Evolutionary conservation across 2,797 vertebrate genomes (phyloP).

Genomic region (Okamejei kenojei): DNA sequence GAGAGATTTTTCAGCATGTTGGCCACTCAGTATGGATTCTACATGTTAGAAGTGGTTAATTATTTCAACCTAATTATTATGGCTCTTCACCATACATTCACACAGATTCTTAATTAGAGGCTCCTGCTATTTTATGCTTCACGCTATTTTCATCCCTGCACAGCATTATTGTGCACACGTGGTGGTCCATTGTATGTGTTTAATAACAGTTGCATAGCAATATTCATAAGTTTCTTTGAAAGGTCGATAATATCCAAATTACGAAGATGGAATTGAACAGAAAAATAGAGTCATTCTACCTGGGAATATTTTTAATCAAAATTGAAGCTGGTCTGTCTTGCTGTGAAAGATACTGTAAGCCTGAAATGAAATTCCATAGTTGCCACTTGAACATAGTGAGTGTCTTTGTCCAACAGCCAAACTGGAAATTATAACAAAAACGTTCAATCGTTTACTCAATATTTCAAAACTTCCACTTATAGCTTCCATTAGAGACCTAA

Average conservation of each 20-base stretch:
- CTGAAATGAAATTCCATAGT: neutral
- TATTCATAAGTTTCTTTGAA: neutral
- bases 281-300: neutral
- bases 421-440: neutral
- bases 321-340: neutral
- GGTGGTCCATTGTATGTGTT: no score
- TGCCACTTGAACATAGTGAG: neutral
- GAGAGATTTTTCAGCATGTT: neutral
- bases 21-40: neutral
- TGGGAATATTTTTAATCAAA: neutral
- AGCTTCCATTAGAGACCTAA: neutral
- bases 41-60: neutral
- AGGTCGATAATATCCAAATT: conserved; percentile 13
- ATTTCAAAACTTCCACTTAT: neutral
- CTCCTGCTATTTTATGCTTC: neutral
- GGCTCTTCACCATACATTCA: neutral
- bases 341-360: neutral
- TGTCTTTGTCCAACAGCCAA: neutral
- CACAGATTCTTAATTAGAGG: neutral
- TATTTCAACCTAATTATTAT: neutral
- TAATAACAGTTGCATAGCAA: neutral
- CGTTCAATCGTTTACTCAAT: neutral
- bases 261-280: neutral
- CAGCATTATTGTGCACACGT: neutral
- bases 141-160: neutral